Evolutionary conservation across 2,888 invertebrate genomes (phyloP).

Genomic region (Crocallis elinguaria): DNA sequence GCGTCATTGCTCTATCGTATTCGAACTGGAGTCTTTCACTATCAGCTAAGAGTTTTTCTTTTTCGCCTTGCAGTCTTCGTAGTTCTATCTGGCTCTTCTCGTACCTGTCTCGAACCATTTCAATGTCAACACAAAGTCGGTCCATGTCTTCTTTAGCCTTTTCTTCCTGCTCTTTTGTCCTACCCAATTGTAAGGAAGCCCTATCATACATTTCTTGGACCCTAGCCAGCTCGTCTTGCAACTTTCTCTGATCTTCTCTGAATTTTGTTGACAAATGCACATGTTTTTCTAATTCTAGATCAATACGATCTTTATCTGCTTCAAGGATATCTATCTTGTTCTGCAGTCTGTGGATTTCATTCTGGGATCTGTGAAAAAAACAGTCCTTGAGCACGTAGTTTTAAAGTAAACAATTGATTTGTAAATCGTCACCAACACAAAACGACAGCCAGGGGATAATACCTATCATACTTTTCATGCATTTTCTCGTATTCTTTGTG

Average conservation of each 20-base stretch:
- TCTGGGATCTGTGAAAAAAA: constrained; percentile 89
- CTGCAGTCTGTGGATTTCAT: constrained; percentile 94
- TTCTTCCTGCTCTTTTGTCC: constrained; percentile 95
- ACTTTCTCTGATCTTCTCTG: constrained; percentile 93
- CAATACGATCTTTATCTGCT: constrained; percentile 93
- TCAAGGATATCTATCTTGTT: constrained; percentile 94
- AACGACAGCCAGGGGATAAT: constrained; percentile 72
- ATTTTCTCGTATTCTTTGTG: constrained; percentile 97
- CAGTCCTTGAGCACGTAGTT: constrained; percentile 7
- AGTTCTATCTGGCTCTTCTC: constrained; percentile 95
- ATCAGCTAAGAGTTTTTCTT: constrained; percentile 94
- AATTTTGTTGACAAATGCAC: constrained; percentile 91
- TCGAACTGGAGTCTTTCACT: constrained; percentile 94
- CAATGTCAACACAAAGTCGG: constrained; percentile 90
- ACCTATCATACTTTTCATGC: constrained; percentile 96
- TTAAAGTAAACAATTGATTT: constrained; percentile 33
- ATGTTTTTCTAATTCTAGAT: constrained; percentile 94
- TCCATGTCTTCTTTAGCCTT: constrained; percentile 94
- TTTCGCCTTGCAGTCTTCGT: constrained; percentile 91
- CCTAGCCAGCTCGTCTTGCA: constrained; percentile 93
- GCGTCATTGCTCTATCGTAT: constrained; percentile 93
- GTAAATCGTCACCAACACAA: constrained; percentile 69
- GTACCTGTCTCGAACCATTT: constrained; percentile 94
- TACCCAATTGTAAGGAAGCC: constrained; percentile 92
- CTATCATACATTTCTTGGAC: constrained; percentile 96